These are phyloP conservation scores for Lacanobia wlatinum DNA, from an alignment of 2,888 invertebrate genomes.

Conservation along the genomic window DNA sequence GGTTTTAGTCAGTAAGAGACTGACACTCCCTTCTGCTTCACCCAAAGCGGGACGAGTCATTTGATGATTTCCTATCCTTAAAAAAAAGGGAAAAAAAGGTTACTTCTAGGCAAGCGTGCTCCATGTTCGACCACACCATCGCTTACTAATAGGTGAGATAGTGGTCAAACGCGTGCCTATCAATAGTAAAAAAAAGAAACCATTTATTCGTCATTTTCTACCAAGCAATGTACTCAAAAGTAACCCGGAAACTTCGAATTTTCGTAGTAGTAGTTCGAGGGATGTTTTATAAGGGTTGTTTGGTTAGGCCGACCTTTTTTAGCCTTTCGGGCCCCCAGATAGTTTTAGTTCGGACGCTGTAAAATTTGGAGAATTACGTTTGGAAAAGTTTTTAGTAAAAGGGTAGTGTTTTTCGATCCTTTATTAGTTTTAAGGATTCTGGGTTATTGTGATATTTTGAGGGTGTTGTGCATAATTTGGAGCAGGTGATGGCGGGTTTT, in stretches of 20 bases:
- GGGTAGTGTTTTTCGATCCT: constrained; percentile 74
- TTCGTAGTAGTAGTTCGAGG: constrained; percentile 61
- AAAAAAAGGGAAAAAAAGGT: too few species aligned
- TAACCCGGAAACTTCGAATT: constrained; percentile 42
- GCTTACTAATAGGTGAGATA: too few species aligned
- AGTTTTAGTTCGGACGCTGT: constrained; percentile 84
- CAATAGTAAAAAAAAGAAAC: too few species aligned
- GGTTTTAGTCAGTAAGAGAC: too few species aligned
- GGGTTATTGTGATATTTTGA: constrained; percentile 55
- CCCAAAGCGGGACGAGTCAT: too few species aligned
- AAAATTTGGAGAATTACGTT: constrained; percentile 83
- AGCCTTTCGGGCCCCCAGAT: constrained; percentile 81
- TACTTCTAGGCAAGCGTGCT: too few species aligned
- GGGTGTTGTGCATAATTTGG: constrained; percentile 41
- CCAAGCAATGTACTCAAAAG: constrained; percentile 57
- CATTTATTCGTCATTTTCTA: background rate
- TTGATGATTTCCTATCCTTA: too few species aligned
- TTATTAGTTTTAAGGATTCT: constrained; percentile 66
- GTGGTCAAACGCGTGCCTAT: too few species aligned
- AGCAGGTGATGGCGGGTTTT: constrained; percentile 2
- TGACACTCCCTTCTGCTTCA: too few species aligned
- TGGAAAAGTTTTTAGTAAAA: constrained; percentile 75
- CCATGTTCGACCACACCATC: too few species aligned
- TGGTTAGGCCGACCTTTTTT: constrained; percentile 90
- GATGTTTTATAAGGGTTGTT: constrained; percentile 90